Conservation (phyloP, 2,113 vertebrate species). For the Haemorhous mexicanus region DNA sequence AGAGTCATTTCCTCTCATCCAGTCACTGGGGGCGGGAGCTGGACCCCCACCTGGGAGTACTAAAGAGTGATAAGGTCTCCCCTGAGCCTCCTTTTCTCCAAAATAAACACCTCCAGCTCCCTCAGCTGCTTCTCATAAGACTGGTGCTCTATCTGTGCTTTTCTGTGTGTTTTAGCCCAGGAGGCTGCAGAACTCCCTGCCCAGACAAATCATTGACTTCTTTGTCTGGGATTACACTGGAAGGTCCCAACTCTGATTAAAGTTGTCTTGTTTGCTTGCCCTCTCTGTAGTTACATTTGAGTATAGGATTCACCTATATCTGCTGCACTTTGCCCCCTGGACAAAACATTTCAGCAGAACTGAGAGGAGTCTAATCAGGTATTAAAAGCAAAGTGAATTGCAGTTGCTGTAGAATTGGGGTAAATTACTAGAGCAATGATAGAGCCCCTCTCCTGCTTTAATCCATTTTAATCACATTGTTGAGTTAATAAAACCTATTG, state of each 20-base stretch:
- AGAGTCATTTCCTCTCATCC: not conserved
- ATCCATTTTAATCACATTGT: slow-evolving; percentile 63
- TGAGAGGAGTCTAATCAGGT: not conserved
- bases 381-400: slow-evolving; percentile 29
- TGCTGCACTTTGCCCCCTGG: not conserved
- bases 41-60: rapidly evolving
- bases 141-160: not conserved
- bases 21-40: not conserved
- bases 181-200: not conserved
- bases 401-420: slow-evolving; percentile 7
- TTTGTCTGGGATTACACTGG: not conserved
- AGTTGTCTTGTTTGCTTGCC: not conserved
- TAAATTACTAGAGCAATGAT: slow-evolving; percentile 36
- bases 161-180: not conserved
- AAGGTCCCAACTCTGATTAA: not conserved
- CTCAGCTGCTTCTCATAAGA: not conserved
- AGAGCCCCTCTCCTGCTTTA: slow-evolving; percentile 28
- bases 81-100: not conserved
- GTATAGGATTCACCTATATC: not conserved
- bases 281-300: not conserved
- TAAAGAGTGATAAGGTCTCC: not conserved
- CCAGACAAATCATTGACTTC: not conserved
- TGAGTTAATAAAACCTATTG: slow-evolving; percentile 61
- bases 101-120: not conserved
- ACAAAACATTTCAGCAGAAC: not conserved